Base-by-base conservation (phyloP, 2,888 invertebrate species). In the Orchesella flavescens region DNA sequence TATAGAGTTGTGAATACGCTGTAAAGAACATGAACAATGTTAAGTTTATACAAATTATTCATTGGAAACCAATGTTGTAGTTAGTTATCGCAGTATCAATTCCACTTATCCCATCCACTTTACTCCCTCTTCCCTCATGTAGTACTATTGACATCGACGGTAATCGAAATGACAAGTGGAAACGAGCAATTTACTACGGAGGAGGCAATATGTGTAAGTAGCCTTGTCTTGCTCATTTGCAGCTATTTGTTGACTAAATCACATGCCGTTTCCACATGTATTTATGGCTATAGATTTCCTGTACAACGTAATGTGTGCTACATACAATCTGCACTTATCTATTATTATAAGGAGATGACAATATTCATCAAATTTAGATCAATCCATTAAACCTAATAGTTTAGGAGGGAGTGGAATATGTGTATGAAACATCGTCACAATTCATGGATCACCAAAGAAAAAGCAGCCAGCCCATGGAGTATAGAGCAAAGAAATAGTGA, bases 91-190 rank as follows among this genome's bases (percentile, higher is more conserved):
- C 2, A 34, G 34, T 34, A 34, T 34, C 2, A 34, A 7, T 34
- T 34, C 34, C 34, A 34, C 34, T 4, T 34, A 2, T 53, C 10
- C 15, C 1, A n/a, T n/a, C n/a, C n/a, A n/a, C n/a, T 53, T 5
- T 53, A 13, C 53, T 53, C n/a, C n/a, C 2, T 3, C 2, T 53
- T 3, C 53, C 10, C 1, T 17, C 53, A 13, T 46, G 53, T 53
- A 17, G 53, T 59, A 34, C 34, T n/a, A 71, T 34, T 78, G 72
- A 55, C 65, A 63, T 43, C 19, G 65, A 53, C 53, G 46, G 72
- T 65, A 80, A 80, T 80, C 74, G 68, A 57, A 68, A 44, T 74
- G 80, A 80, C 80, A 80, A 80, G 65, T 74, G 73, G 80, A 80
- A 78, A 78, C 77, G 57, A 63, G 69, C 34, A 65, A 17, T 59